Evolutionary conservation across 2,888 invertebrate genomes (phyloP).

Genomic region (Heliconius ethilla): DNA sequence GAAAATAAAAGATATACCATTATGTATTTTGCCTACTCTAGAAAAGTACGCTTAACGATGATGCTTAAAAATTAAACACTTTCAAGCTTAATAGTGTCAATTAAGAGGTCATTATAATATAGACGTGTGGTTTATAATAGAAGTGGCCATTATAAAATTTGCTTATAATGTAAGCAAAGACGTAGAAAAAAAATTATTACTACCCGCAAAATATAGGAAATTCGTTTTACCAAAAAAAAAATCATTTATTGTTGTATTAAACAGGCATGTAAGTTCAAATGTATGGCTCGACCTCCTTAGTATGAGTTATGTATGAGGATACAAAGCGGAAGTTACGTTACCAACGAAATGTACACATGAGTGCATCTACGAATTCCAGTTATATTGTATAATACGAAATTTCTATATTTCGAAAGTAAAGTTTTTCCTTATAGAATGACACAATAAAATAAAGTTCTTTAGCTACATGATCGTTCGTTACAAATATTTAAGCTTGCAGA

Average conservation of each 20-base stretch:
- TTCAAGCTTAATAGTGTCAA: neutral
- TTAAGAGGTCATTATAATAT: neutral
- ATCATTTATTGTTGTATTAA: neutral
- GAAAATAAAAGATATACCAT: neutral
- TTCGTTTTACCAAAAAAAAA: neutral
- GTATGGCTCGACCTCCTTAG: neutral
- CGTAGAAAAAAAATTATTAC: too few relatives aligned
- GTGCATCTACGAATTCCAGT: neutral
- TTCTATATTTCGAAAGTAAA: neutral
- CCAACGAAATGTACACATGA: conserved; percentile 7
- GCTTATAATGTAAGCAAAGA: too few relatives aligned
- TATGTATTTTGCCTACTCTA: neutral
- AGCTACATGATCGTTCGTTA: too few relatives aligned
- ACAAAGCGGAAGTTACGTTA: neutral
- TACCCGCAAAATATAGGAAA: too few relatives aligned
- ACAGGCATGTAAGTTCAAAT: neutral
- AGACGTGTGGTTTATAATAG: too few relatives aligned
- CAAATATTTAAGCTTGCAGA: too few relatives aligned
- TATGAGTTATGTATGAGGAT: neutral
- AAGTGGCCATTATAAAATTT: too few relatives aligned
- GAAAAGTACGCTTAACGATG: neutral
- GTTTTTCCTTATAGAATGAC: neutral
- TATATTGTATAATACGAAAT: neutral
- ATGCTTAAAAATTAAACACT: neutral
- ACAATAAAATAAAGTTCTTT: too few relatives aligned